Conservation (phyloP, 2,888 invertebrate genomes). For the Nephrotoma flavescens region DNA sequence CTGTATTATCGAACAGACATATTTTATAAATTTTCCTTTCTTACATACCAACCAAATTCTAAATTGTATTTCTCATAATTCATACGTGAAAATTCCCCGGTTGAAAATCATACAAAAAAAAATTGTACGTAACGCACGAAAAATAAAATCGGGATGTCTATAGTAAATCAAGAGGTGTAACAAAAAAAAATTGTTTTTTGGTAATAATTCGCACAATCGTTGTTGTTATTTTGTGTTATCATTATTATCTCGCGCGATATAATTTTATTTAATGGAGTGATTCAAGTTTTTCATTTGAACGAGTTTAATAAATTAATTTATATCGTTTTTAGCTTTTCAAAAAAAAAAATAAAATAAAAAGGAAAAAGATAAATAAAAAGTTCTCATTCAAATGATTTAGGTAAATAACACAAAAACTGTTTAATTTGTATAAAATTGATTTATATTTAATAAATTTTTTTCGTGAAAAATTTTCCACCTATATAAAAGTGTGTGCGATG, state of each 20-base stretch:
- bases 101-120: background rate
- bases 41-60: background rate
- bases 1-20: background rate
- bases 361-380: background rate
- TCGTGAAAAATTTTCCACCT: background rate
- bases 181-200: background rate
- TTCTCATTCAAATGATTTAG: background rate
- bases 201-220: background rate
- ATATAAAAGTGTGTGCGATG: background rate
- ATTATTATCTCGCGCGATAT: background rate
- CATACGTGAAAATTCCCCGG: background rate
- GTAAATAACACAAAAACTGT: background rate
- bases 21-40: background rate
- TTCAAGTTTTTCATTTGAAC: background rate
- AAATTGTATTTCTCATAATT: background rate
- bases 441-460: background rate
- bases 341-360: no score
- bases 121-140: background rate
- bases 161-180: background rate
- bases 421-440: background rate
- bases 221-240: background rate
- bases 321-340: background rate
- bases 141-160: background rate
- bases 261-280: background rate
- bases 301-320: background rate